Evolutionary conservation across 2,797 vertebrate genomes (phyloP).

Genomic region (Pipistrellus nathusii): DNA sequence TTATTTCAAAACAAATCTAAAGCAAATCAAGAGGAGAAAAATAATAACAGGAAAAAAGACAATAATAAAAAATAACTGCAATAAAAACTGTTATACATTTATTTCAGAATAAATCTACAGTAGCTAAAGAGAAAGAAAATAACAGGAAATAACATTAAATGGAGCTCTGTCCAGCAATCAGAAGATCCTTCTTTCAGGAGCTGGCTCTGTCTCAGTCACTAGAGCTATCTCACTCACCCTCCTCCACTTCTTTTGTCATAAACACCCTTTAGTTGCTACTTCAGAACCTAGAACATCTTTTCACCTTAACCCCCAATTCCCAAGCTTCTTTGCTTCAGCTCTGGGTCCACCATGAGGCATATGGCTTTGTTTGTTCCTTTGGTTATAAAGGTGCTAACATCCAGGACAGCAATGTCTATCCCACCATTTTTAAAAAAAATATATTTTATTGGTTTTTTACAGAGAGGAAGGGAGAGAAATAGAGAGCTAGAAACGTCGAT

Average conservation of each 20-base stretch:
- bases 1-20: slow-evolving; percentile 58
- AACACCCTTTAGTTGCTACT: rapidly evolving
- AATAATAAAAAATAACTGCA: neutral
- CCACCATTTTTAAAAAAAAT: neutral
- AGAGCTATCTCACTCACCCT: rapidly evolving
- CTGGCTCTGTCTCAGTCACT: neutral
- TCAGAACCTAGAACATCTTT: neutral
- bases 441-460: no score
- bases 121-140: slow-evolving; percentile 10
- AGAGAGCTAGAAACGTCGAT: no score
- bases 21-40: slow-evolving; percentile 38
- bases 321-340: neutral
- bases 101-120: slow-evolving; percentile 42
- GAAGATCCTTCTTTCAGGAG: neutral
- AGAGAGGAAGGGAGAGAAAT: no score
- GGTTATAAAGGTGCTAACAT: neutral
- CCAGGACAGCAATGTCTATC: neutral
- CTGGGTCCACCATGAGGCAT: neutral
- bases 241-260: neutral
- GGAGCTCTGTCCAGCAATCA: neutral
- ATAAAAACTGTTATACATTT: slow-evolving; percentile 7
- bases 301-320: neutral
- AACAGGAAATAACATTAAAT: neutral
- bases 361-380: neutral
- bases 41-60: neutral